These are phyloP conservation scores for Nomada flava DNA, from an alignment of 2,888 invertebrate species.

Conservation along the genomic window DNA sequence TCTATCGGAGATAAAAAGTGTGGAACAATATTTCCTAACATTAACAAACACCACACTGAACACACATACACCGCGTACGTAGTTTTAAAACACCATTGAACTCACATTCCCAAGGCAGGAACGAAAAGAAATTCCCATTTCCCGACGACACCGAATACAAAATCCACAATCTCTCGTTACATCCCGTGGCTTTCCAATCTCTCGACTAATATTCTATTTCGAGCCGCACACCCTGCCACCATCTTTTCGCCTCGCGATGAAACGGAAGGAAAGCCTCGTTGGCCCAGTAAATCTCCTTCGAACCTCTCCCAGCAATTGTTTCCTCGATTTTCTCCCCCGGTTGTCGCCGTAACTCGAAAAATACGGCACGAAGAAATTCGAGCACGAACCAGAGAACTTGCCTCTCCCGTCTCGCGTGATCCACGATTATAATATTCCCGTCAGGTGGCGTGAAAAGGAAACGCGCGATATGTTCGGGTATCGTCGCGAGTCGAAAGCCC, in stretches of 20 bases:
- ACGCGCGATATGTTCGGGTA: conserved; percentile 30
- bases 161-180: background rate
- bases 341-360: background rate
- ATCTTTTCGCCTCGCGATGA: background rate
- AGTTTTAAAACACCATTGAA: too few relatives aligned
- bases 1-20: too few relatives aligned
- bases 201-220: conserved; percentile 6
- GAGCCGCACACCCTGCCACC: background rate
- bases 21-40: too few relatives aligned
- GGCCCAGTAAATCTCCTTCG: conserved; percentile 7
- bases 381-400: background rate
- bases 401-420: background rate
- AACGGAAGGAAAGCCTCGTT: background rate
- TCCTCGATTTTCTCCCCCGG: conserved; percentile 3
- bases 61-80: too few relatives aligned
- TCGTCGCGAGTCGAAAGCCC: conserved; percentile 25
- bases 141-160: too few relatives aligned
- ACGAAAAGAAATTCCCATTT: too few relatives aligned
- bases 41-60: too few relatives aligned
- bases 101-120: too few relatives aligned
- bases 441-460: conserved; percentile 57
- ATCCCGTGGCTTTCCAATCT: background rate
- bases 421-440: conserved; percentile 66
- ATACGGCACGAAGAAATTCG: background rate
- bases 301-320: conserved; percentile 23